These are phyloP conservation scores for Jordanella pulchra DNA, from an alignment of 2,797 vertebrate species.

Conservation along the genomic window DNA sequence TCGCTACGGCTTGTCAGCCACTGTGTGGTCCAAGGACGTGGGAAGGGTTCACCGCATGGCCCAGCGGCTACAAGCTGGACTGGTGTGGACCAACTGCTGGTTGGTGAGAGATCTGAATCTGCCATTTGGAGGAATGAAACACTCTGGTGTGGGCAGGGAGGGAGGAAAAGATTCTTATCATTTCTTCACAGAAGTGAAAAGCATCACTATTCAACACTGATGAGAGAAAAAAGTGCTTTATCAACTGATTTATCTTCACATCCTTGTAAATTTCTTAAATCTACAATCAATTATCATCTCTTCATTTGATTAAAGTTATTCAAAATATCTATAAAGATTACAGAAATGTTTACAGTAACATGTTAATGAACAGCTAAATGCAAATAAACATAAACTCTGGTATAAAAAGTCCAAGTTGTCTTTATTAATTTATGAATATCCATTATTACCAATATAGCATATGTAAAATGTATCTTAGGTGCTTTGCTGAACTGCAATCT, in stretches of 20 bases:
- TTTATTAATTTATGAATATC: neutral
- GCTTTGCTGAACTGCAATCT: no score
- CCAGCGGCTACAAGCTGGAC: slow-evolving; percentile 83
- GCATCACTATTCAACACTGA: slow-evolving; percentile 90
- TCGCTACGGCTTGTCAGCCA: slow-evolving; percentile 89
- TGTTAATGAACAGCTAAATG: neutral
- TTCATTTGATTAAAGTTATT: neutral
- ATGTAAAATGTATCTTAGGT: neutral
- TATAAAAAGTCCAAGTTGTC: neutral
- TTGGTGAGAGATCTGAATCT: slow-evolving; percentile 93
- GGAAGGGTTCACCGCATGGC: slow-evolving; percentile 88
- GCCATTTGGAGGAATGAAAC: slow-evolving; percentile 97
- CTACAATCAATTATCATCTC: slow-evolving; percentile 18
- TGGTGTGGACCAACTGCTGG: slow-evolving; percentile 99
- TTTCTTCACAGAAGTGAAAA: slow-evolving; percentile 98
- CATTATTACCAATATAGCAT: neutral
- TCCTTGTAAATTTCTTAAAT: neutral
- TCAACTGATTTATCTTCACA: neutral
- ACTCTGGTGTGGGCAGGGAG: slow-evolving; percentile 92
- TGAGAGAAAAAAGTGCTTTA: no score
- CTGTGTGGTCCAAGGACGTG: slow-evolving; percentile 89
- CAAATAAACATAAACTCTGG: neutral
- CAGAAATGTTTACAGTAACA: neutral
- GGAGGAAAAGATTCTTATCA: slow-evolving; percentile 92
- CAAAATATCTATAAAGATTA: neutral